These are phyloP conservation scores for Dipodomys merriami DNA, from an alignment of 2,113 vertebrate genomes.

Conservation along the genomic window DNA sequence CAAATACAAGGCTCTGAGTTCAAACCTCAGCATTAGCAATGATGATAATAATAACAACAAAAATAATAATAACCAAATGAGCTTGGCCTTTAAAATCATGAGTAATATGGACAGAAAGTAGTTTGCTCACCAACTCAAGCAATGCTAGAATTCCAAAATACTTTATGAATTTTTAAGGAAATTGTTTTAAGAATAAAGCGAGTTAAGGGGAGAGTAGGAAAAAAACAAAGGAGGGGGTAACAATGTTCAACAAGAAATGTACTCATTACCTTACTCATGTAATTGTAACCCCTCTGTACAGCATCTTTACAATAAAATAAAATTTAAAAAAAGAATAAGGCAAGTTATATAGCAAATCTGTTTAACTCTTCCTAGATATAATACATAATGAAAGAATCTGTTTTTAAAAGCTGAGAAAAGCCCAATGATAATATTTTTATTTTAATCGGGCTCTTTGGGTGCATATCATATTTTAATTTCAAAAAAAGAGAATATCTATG, in stretches of 20 bases:
- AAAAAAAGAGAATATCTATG: background rate
- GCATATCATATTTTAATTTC: background rate
- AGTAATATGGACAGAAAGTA: background rate
- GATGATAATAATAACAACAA: no score
- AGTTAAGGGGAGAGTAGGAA: no score
- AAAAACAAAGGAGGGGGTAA: no score
- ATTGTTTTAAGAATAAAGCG: slow-evolving; percentile 3
- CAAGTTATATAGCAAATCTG: background rate
- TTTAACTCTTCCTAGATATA: background rate
- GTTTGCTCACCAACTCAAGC: background rate
- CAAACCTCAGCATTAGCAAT: no score
- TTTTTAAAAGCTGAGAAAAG: background rate
- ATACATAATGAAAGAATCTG: slow-evolving; percentile 16
- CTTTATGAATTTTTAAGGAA: background rate
- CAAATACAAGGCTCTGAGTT: no score
- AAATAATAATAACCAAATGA: background rate
- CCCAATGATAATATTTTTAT: background rate
- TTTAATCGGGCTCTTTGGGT: background rate
- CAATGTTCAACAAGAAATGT: no score
- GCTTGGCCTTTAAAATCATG: slow-evolving; percentile 38
- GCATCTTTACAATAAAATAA: no score
- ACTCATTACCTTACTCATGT: no score
- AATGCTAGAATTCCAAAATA: slow-evolving; percentile 22
- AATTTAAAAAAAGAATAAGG: no score
- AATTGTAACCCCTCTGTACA: no score